phyloP scores from a whole-genome alignment of 2,113 vertebrate genomes.

The rat (Rattus norvegicus) region GRCr8 NC_086022.1:128679001-128679500 shows the following conservation, averaged over 20 bases:
- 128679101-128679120: neutral
- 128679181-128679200: neutral
- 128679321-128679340: neutral
- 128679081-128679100: neutral
- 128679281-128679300: neutral
- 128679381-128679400: neutral
- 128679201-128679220: neutral
- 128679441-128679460: neutral
- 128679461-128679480: neutral
- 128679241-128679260: neutral
- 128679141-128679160: neutral
- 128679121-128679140: neutral
- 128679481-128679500: neutral
- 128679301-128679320: neutral
- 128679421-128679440: neutral
- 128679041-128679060: neutral
- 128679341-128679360: neutral
- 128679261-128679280: neutral
- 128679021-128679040: neutral
- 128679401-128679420: neutral
- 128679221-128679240: constrained; percentile 28
- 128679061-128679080: neutral
- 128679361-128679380: constrained; percentile 5
- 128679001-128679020: neutral
- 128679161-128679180: neutral